Evolutionary conservation across 2,888 invertebrate genomes (phyloP).

Genomic region (Malthinus seriepunctatus): DNA sequence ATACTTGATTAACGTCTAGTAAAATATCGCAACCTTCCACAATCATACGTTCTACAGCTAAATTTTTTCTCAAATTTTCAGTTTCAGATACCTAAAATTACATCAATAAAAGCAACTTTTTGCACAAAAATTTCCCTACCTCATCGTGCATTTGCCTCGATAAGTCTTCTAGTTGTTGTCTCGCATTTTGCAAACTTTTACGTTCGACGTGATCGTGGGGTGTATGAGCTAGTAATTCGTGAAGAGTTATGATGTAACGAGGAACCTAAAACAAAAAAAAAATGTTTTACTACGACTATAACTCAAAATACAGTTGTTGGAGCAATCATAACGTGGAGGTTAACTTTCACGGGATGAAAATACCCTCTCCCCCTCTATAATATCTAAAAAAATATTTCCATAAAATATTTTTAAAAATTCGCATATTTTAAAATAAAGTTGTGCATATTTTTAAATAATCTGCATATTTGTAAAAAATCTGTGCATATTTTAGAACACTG

Average conservation of each 20-base stretch:
- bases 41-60: conserved; percentile 92
- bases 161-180: conserved; percentile 84
- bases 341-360: too few relatives aligned
- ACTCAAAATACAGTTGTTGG: too few relatives aligned
- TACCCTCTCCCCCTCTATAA: too few relatives aligned
- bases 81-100: conserved; percentile 79
- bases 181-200: conserved; percentile 84
- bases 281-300: too few relatives aligned
- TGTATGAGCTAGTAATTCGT: conserved; percentile 88
- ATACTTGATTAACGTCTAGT: conserved; percentile 90
- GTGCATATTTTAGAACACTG: too few relatives aligned
- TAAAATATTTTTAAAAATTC: too few relatives aligned
- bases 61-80: conserved; percentile 86
- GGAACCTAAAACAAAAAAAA: conserved; percentile 68
- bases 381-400: too few relatives aligned
- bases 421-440: too few relatives aligned
- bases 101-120: neutral
- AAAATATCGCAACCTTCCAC: conserved; percentile 92
- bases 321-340: too few relatives aligned
- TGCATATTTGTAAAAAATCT: too few relatives aligned
- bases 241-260: conserved; percentile 88
- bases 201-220: conserved; percentile 93
- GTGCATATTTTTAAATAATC: too few relatives aligned
- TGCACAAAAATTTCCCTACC: conserved; percentile 52
- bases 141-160: conserved; percentile 89